Conservation (phyloP, 2,797 vertebrate genomes). For the Chelon auratus region DNA sequence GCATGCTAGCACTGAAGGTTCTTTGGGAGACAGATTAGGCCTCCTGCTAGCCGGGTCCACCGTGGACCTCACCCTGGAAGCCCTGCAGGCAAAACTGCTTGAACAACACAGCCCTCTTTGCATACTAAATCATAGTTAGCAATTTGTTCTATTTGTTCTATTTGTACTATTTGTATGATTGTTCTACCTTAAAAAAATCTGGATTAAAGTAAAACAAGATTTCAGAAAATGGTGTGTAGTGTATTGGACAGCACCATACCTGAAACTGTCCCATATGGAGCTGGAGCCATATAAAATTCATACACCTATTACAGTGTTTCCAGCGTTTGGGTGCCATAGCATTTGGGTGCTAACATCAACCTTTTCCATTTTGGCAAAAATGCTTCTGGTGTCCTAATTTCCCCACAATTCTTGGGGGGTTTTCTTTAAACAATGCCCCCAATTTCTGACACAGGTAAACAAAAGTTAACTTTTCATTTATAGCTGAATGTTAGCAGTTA, state of each 20-base stretch:
- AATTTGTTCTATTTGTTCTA: not conserved
- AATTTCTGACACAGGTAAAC: not conserved
- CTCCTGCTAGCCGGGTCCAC: slow-evolving; percentile 79
- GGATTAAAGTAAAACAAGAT: slow-evolving; percentile 22
- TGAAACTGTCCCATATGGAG: slow-evolving; percentile 9
- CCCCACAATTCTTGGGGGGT: not conserved
- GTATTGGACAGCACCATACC: slow-evolving; percentile 6
- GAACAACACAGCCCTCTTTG: slow-evolving; percentile 66
- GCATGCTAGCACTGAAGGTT: slow-evolving; percentile 77
- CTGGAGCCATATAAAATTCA: not conserved
- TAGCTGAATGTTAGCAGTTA: not conserved
- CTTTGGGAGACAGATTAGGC: slow-evolving; percentile 78
- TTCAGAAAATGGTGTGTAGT: slow-evolving; percentile 7
- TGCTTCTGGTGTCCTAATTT: not conserved
- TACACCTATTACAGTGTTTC: not conserved
- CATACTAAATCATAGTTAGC: slow-evolving; percentile 47
- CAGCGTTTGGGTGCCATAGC: too few relatives aligned
- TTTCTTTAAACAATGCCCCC: not conserved
- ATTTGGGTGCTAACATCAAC: not conserved
- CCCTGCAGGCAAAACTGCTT: slow-evolving; percentile 75
- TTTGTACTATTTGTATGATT: too few relatives aligned
- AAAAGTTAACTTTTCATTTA: not conserved
- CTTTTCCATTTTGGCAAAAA: not conserved
- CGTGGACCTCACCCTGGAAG: slow-evolving; percentile 70
- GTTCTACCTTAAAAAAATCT: too few relatives aligned